phyloP scores from a whole-genome alignment of 2,113 vertebrate genomes.

The Hypomesus transpacificus region DNA sequence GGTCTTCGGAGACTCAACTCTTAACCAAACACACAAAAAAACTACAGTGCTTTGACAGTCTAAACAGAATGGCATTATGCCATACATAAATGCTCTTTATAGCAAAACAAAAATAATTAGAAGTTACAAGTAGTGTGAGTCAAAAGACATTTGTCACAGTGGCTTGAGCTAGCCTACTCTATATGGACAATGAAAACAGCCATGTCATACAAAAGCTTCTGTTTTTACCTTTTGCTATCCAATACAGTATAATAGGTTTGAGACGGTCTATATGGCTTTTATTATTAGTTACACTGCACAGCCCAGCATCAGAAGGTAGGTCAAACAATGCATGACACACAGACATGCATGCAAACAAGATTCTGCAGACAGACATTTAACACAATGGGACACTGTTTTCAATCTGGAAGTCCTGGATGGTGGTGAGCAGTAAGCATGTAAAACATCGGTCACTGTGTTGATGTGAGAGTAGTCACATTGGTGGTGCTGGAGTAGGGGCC shows the following conservation, averaged over 20 bases:
- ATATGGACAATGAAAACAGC: slow-evolving; percentile 32
- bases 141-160: slow-evolving; percentile 12
- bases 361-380: neutral
- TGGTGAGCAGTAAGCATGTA: no score
- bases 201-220: slow-evolving; percentile 1
- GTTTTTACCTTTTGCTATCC: slow-evolving; percentile 4
- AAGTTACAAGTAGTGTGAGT: slow-evolving; percentile 19
- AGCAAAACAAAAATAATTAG: slow-evolving; percentile 39
- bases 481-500: no score
- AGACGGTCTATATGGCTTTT: slow-evolving; percentile 51
- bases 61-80: slow-evolving; percentile 28
- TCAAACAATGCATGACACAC: neutral
- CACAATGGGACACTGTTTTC: no score
- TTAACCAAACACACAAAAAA: slow-evolving; percentile 22
- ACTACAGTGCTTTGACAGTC: slow-evolving; percentile 50
- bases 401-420: no score
- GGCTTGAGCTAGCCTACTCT: neutral
- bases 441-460: no score
- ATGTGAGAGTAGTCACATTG: no score
- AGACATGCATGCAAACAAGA: neutral
- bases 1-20: slow-evolving; percentile 6
- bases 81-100: slow-evolving; percentile 40
- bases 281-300: slow-evolving; percentile 21
- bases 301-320: slow-evolving; percentile 11
- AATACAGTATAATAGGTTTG: slow-evolving; percentile 19